Conservation (phyloP, 2,888 invertebrate species). For the Hartigia nigra region DNA sequence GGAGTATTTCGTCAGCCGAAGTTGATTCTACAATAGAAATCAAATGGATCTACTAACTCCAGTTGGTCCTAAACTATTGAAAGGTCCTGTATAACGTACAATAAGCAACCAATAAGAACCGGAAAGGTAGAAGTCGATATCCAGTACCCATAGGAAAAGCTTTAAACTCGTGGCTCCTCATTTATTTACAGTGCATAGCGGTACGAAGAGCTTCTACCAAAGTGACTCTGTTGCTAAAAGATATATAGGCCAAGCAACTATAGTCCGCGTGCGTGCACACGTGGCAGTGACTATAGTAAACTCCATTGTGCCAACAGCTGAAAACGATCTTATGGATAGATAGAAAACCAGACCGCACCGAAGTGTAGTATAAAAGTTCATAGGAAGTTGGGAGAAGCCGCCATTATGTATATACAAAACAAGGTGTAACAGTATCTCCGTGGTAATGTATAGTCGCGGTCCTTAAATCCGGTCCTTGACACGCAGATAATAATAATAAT, state of each 20-base stretch:
- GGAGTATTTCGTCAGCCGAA: not conserved
- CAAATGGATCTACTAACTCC: not conserved
- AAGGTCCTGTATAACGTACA: not conserved
- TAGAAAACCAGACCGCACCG: not conserved
- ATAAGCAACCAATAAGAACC: not conserved
- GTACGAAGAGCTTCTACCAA: not conserved
- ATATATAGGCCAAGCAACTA: not conserved
- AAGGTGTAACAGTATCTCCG: not conserved
- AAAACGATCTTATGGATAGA: not conserved
- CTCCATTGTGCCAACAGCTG: not conserved
- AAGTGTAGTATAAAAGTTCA: not conserved
- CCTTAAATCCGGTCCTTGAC: not conserved
- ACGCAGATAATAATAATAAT: not conserved
- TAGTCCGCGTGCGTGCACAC: not conserved
- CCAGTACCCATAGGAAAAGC: not conserved
- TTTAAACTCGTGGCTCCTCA: not conserved
- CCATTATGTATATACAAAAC: no score
- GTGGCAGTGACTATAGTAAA: not conserved
- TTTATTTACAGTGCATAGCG: not conserved
- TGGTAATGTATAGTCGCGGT: not conserved
- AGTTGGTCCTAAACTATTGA: not conserved
- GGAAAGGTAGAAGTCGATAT: not conserved
- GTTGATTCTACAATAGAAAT: not conserved
- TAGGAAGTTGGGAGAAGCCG: not conserved
- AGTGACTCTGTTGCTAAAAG: not conserved